phyloP scores from a whole-genome alignment of 2,113 vertebrate species.

The Bujurquina vittata region DNA sequence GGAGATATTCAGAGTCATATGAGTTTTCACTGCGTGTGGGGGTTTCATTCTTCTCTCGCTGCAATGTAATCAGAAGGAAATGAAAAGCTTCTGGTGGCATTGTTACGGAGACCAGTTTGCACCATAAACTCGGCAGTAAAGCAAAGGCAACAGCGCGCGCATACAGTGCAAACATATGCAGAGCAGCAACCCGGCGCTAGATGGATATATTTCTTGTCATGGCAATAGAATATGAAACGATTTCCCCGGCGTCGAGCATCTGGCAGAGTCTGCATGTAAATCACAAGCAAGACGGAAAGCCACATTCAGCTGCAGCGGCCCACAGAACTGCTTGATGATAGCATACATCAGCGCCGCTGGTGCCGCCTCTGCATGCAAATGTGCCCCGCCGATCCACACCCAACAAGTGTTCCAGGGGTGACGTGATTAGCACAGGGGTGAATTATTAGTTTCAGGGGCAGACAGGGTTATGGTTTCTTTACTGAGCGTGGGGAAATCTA shows the following conservation, averaged over 20 bases:
- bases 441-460: not conserved
- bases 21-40: not conserved
- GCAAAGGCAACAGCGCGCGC: slow-evolving; percentile 14
- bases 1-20: slow-evolving; percentile 23
- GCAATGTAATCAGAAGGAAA: slow-evolving; percentile 50
- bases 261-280: slow-evolving; percentile 59
- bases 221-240: slow-evolving; percentile 56
- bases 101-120: slow-evolving; percentile 50
- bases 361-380: slow-evolving; percentile 42
- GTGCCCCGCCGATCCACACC: not conserved
- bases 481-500: not conserved
- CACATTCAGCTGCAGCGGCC: slow-evolving; percentile 29
- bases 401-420: slow-evolving; percentile 36
- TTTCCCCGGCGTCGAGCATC: slow-evolving; percentile 29
- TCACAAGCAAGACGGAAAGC: slow-evolving; percentile 46
- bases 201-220: slow-evolving; percentile 42
- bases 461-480: not conserved
- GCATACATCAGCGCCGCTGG: slow-evolving; percentile 20
- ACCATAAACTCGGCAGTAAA: slow-evolving; percentile 42
- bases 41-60: slow-evolving; percentile 33
- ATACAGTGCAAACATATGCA: slow-evolving; percentile 36
- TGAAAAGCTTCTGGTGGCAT: slow-evolving; percentile 49
- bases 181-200: not conserved
- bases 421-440: not conserved
- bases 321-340: slow-evolving; percentile 39